Percentiles rank a stretch among this genome's conserved stretches.
These are phyloP conservation scores for Cheilosia soror DNA, from an alignment of 2,888 invertebrate genomes.

Conservation along the genomic window DNA sequence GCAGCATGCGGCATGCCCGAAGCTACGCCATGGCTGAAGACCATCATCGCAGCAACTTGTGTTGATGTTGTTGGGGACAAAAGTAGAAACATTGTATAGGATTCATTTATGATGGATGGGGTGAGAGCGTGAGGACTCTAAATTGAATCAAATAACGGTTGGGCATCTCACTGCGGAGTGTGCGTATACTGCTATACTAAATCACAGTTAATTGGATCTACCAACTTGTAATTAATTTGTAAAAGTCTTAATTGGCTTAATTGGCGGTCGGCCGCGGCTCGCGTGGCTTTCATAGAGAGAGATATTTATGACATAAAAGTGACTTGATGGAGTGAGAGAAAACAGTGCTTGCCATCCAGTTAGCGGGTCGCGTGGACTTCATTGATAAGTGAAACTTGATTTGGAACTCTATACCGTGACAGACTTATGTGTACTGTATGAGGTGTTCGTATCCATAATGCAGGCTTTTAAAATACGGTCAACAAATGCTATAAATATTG, in stretches of 20 bases:
- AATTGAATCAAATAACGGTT: slow-evolving; percentile 69
- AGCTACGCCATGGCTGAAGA: too few relatives aligned
- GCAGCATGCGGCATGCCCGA: background rate
- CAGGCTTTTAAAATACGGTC: too few relatives aligned
- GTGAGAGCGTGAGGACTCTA: slow-evolving; percentile 34
- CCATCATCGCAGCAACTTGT: slow-evolving; percentile 4
- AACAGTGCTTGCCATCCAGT: background rate
- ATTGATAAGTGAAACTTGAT: background rate
- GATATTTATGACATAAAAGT: slow-evolving; percentile 50
- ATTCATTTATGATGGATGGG: slow-evolving; percentile 49
- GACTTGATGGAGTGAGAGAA: slow-evolving; percentile 14
- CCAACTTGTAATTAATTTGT: slow-evolving; percentile 67
- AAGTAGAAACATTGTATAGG: slow-evolving; percentile 43
- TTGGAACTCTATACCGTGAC: too few relatives aligned
- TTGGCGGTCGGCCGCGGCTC: slow-evolving; percentile 50
- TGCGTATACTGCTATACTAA: background rate
- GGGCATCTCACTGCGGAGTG: background rate
- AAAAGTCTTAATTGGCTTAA: slow-evolving; percentile 73
- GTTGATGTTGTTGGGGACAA: slow-evolving; percentile 60
- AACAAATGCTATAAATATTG: too few relatives aligned
- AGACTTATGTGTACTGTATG: too few relatives aligned
- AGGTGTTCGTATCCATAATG: too few relatives aligned
- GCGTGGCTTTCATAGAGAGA: slow-evolving; percentile 41
- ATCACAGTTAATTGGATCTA: slow-evolving; percentile 10
- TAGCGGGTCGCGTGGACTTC: background rate